Base-by-base conservation (phyloP, 2,888 invertebrate genomes). In the Pachycephus smyrnensis region DNA sequence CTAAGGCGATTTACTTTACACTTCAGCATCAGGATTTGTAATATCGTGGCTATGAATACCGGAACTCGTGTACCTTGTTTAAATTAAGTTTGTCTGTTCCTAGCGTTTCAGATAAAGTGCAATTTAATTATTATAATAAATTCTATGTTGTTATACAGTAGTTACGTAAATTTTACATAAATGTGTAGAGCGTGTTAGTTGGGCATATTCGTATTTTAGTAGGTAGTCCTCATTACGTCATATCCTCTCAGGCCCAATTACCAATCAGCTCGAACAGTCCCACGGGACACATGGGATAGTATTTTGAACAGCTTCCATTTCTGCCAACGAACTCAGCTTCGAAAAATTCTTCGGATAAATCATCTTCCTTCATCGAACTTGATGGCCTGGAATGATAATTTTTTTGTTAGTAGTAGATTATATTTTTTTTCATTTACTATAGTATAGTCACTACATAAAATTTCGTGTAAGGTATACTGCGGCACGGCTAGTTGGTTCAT, bases 181-280 rank as follows among this genome's bases (percentile, higher is more conserved):
- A 23, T 23, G 55, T 55, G 23, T 23, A 9, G 23, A 55, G 2
- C 2, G 23, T 2, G 2, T 23, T 23, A 23, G 55, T 23, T 23
- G 23, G 9, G 23, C 23, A 55, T 55, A 9, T 55, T 23, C 6
- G 23, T 23, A 55, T 55, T 23, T 23, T 55, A 55, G 2, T 55
- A 55, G 23, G 23, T 55, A 55, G 2, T 23, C 12, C 32, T 31
- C 71, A 33, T 71, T 31, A 31, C 71, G 31, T 71, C 71, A 71
- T 31, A 31, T 71, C 71, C 71, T 33, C 9, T 71, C 71, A 71
- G 32, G 11, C 31, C 32, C 31, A 71, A 71, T 92, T 86, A 79
- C 94, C 93, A 85, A 95, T 92, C 83, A 93, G 90, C 87, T 94
- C 93, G 78, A 95, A 89, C 75, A 94, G 93, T 86, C 93, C 94